Base-by-base conservation (phyloP, 2,888 invertebrate genomes). In the Sarcophaga carnaria region DNA sequence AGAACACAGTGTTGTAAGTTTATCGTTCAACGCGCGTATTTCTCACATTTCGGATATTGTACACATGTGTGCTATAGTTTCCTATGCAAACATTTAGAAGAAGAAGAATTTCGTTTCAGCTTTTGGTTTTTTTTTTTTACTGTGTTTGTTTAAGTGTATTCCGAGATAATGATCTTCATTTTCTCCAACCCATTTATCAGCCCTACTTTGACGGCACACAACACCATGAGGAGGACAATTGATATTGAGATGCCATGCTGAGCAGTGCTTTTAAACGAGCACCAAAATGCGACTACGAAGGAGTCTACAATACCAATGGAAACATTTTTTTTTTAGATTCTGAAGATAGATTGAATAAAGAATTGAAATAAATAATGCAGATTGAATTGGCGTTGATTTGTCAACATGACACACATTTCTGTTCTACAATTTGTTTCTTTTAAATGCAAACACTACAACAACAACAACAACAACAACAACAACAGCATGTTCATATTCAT, bases 341-440 rank as follows among this genome's bases (percentile, higher is more conserved):
- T 84, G 76, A 82, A 87, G 87, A 87, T 84, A 87, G 87, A 87
- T 80, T 86, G 80, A 79, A 80, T 70, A 79, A 74, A 79, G 78
- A 79, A 75, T 74, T 81, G 79, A 84, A 84, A 84, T 87, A 87
- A 87, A 87, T 87, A 84, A 87, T 87, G 84, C 76, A 84, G 81
- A 82, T 82, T 84, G 87, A 87, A 87, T 84, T 87, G 87, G 87
- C 87, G 87, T 84, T 87, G 87, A 87, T 87, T 87, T 87, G 87
- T 87, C 87, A 87, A 87, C 87, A 87, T 87, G 87, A 87, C 87
- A 87, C 87, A 87, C 87, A 87, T 87, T 87, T 87, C 84, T 87
- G 87, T 87, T 87, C 69, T 78, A 84, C 87, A 91, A 88, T 91
- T 90, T 91, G 91, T 90, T 89, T 91, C 91, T 88, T 89, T 89